phyloP scores from a whole-genome alignment of 2,888 invertebrate genomes.

The Drosophila niveifrons region DNA sequence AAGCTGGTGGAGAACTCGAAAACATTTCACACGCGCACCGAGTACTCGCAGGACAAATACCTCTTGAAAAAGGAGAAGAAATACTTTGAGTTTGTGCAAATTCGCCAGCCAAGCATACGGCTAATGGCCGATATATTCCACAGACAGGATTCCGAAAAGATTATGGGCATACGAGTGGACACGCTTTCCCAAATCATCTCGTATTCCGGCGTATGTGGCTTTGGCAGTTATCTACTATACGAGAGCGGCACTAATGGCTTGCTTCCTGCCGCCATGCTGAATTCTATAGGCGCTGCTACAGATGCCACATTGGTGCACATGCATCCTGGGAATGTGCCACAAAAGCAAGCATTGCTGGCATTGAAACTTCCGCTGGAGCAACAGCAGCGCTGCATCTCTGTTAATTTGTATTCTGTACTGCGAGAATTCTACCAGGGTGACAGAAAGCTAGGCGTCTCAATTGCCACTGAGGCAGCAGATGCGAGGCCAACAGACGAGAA shows the following conservation, averaged over 20 bases:
- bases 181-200: constrained; percentile 95
- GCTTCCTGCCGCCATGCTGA: constrained; percentile 92
- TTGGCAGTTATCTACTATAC: constrained; percentile 92
- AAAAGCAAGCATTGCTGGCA: constrained; percentile 91
- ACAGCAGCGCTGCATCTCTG: constrained; percentile 89
- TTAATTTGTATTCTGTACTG: constrained; percentile 91
- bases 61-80: constrained; percentile 97
- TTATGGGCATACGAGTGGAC: constrained; percentile 93
- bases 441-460: constrained; percentile 1
- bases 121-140: constrained; percentile 94
- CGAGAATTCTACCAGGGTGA: constrained; percentile 89
- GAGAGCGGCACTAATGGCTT: constrained; percentile 96
- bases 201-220: constrained; percentile 92
- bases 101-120: constrained; percentile 92
- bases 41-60: constrained; percentile 97
- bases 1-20: constrained; percentile 95
- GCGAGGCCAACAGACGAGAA: constrained; percentile 1
- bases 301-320: constrained; percentile 90
- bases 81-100: constrained; percentile 93
- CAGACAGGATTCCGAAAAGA: constrained; percentile 91
- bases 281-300: constrained; percentile 90
- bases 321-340: constrained; percentile 93
- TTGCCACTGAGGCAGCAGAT: not conserved
- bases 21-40: constrained; percentile 95
- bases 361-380: constrained; percentile 92